A percentile compares a stretch with the other conserved stretches of the same genome.
These are phyloP conservation scores for Delia radicum DNA, from an alignment of 1,140 invertebrate species.

Conservation along the genomic window DNA sequence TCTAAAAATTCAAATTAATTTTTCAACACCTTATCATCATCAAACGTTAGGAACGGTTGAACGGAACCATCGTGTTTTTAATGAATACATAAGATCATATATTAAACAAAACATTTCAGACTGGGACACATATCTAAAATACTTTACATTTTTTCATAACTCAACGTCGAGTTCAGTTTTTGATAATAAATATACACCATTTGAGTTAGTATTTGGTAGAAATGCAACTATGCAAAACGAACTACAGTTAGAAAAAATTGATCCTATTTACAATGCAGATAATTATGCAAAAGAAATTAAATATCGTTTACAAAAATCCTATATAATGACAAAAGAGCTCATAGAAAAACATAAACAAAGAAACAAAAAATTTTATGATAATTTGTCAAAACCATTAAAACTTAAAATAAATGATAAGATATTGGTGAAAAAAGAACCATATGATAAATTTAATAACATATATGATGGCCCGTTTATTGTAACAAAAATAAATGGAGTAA, in stretches of 20 bases:
- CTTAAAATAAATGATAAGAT: too few species aligned
- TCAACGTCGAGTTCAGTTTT: conserved; percentile 8
- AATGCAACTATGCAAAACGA: neutral
- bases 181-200: neutral
- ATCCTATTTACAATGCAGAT: too few species aligned
- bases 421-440: too few species aligned
- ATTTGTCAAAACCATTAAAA: too few species aligned
- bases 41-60: neutral
- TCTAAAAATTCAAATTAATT: neutral
- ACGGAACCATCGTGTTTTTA: neutral
- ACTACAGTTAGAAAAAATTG: neutral
- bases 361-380: neutral
- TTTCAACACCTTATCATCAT: neutral
- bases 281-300: neutral
- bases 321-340: neutral
- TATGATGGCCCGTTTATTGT: too few species aligned
- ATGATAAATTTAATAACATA: too few species aligned
- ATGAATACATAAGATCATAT: conserved; percentile 16
- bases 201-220: conserved; percentile 12
- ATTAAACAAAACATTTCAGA: conserved; percentile 10
- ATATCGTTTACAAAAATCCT: neutral
- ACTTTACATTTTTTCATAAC: conserved; percentile 26
- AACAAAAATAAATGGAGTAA: too few species aligned
- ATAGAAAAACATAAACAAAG: neutral
- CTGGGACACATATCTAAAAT: conserved; percentile 22